Percentiles rank a stretch among this genome's conserved stretches.
Conservation (phyloP, 2,797 vertebrate species). For the Cynopterus sphinx region DNA sequence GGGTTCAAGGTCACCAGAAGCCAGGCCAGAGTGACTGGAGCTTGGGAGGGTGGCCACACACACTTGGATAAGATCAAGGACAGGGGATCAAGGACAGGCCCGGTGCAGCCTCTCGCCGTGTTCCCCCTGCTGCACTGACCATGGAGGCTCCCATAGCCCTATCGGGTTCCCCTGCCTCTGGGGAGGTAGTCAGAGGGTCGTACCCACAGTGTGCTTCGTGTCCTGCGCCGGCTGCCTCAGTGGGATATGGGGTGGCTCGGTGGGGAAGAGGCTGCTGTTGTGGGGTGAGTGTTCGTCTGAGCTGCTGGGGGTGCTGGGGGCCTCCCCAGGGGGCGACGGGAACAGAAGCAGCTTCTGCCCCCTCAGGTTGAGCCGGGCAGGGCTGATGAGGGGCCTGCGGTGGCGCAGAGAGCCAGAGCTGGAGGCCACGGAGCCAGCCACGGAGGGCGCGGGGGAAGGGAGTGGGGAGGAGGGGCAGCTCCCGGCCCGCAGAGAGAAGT, state of each 20-base stretch:
- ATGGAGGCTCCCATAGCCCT: neutral
- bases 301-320: slow-evolving; percentile 78
- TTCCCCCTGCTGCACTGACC: neutral
- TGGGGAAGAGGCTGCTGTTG: slow-evolving; percentile 69
- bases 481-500: slow-evolving; percentile 91
- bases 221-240: neutral
- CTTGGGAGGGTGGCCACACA: neutral
- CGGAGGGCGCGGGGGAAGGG: slow-evolving; percentile 92
- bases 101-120: fast-evolving
- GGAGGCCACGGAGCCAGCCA: slow-evolving; percentile 93
- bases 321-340: slow-evolving; percentile 75
- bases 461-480: slow-evolving; percentile 90
- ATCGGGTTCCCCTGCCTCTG: neutral
- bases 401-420: slow-evolving; percentile 91
- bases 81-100: neutral
- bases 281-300: slow-evolving; percentile 81
- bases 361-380: slow-evolving; percentile 93
- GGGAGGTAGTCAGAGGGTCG: fast-evolving
- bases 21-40: neutral
- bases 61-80: neutral
- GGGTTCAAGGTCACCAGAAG: neutral
- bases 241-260: slow-evolving; percentile 71
- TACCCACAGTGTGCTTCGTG: slow-evolving; percentile 49
- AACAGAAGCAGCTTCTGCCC: slow-evolving; percentile 93
- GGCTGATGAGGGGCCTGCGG: slow-evolving; percentile 96